Evolutionary conservation across 2,113 vertebrate species (phyloP), one percentile per base, ranked within the genome.

Genomic region (Syrrhaptes paradoxus): DNA sequence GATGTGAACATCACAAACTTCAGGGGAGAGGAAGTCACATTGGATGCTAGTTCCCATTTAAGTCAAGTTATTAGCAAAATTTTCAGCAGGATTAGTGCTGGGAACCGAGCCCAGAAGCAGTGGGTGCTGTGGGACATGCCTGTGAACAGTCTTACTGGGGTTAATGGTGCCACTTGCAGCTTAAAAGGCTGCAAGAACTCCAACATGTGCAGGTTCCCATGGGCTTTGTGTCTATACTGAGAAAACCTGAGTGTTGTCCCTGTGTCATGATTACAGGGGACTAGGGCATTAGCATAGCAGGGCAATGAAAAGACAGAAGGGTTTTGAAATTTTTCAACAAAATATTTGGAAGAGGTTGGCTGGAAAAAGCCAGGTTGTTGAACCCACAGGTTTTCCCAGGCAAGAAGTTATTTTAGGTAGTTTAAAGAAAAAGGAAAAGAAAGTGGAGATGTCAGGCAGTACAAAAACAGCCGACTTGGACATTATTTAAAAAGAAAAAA

Each of bases 131-230:
- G 61, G 51, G 79, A 88, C 81, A 34, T 17, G 62, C 51, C 43
- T 71, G 34, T 20, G 82, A 55, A 58, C 0, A 1, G 36, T 77
- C 68, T 62, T 52, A 36, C 7, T 28, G 36, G 52, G 75, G 66
- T 87, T 93, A 67, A 74, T 52, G 71, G 63, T 80, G 87, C 71
- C 90, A 77, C 87, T 95, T 82, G 52, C 63, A 65, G 79, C 63
- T 86, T 74, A 63, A 90, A 92, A 89, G 16, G 43, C 85, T 85
- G 57, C 79, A 89, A 81, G 59, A 67, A 17, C n/a, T 61, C 2
- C 0, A 78, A 68, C 83, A 87, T 10, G 21, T 90, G 88, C 65
- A 63, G 9, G 6, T 83, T 90, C 86, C 80, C 88, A 75, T 57
- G 76, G 87, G 73, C 31, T 94, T 78, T 67, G 70, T 46, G 38